Evolutionary conservation across 2,113 vertebrate species (phyloP).

Genomic region (Stomatorhinus ivindoensis): DNA sequence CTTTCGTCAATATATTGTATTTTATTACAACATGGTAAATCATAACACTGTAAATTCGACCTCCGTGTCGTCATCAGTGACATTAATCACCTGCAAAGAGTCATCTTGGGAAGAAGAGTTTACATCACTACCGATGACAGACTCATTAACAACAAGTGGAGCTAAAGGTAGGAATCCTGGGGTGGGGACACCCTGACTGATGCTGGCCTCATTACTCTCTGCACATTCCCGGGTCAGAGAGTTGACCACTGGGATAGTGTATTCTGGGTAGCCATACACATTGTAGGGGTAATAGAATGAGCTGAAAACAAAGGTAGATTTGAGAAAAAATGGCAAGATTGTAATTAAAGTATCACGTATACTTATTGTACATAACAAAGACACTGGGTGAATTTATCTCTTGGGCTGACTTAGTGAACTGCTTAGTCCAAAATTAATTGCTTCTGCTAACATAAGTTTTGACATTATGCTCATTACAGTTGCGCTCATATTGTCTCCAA

Average conservation of each 20-base stretch:
- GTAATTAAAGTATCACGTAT: not conserved
- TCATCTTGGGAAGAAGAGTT: not conserved
- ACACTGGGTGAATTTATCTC: not conserved
- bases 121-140: not conserved
- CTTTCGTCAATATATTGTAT: not conserved
- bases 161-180: not conserved
- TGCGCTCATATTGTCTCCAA: not conserved
- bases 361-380: not conserved
- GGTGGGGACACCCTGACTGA: not conserved
- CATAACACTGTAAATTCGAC: not conserved
- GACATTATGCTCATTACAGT: not conserved
- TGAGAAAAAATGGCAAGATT: not conserved
- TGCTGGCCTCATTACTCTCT: constrained; percentile 54
- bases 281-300: constrained; percentile 54
- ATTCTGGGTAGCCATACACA: constrained; percentile 49
- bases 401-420: not conserved
- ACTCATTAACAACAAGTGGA: not conserved
- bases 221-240: constrained; percentile 35
- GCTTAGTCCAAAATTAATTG: not conserved
- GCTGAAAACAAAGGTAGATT: constrained; percentile 41
- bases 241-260: constrained; percentile 50
- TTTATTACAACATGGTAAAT: not conserved
- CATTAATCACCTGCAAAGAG: not conserved
- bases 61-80: not conserved
- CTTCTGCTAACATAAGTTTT: not conserved